Base-by-base conservation (phyloP, 2,113 vertebrate species). In the Nyctereutes procyonoides region DNA sequence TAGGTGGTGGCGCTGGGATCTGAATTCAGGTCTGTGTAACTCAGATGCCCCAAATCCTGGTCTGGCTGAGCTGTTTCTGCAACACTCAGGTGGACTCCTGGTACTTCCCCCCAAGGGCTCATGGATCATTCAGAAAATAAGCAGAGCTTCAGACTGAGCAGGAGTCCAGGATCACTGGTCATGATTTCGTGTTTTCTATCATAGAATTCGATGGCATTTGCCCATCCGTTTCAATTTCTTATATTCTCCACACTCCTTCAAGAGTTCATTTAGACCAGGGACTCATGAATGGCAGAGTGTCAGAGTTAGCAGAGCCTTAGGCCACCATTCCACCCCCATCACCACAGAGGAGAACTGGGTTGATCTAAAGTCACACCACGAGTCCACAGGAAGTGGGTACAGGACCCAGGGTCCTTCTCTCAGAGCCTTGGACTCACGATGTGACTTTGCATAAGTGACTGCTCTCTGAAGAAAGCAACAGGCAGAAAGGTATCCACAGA, bases 251-350 rank as follows among this genome's bases (percentile, higher is more conserved):
- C 2, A 16, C 28, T 63, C 19, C 15, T n/a, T 77, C 22, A 60
- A 96, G 88, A 84, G 11, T 80, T n/a, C 76, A 65, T 60, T 65
- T 85, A 90, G 81, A 88, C 74, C 38, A 90, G 48, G 30, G 38
- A 85, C 62, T 83, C 43, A n/a, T 79, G 35, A 73, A 67, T 62
- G 15, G 65, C 63, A 82, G 74, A 65, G 77, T 48, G 62, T 93
- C 69, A 81, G 76, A 87, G 35, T 10, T 9, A 51, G 26, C 19
- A 85, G 53, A 9, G 16, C 20, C 22, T 28, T n/a, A 82, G 77
- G 91, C 22, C 6, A n/a, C 32, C 12, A 28, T 15, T 56, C 24
- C 7, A 73, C 3, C 19, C 4, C 13, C 5, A 71, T 81, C 53
- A 38, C 28, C 32, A 88, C 5, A 60, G 35, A 82, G 48, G 48